Percentiles rank a stretch among this genome's conserved stretches.
These are phyloP conservation scores for Magallana nippona DNA, from an alignment of 2,888 invertebrate species.

Conservation along the genomic window DNA sequence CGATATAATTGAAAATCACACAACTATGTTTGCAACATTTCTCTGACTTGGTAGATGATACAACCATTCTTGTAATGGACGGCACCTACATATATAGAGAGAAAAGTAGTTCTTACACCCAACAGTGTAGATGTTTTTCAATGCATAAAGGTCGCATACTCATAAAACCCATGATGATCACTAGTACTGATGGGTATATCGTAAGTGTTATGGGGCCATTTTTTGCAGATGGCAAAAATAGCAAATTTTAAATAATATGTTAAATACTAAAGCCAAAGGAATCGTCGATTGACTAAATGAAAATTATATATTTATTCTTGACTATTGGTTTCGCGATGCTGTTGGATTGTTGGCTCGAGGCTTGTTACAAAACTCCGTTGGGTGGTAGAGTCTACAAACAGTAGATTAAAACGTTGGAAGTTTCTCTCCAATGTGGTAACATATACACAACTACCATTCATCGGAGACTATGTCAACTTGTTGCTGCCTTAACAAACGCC, in stretches of 20 bases:
- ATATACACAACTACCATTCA: too few relatives aligned
- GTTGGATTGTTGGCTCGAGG: neutral
- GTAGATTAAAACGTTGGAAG: conserved; percentile 10
- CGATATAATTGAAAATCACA: too few relatives aligned
- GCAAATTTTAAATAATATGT: neutral
- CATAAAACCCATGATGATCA: conserved; percentile 19
- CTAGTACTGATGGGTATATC: too few relatives aligned
- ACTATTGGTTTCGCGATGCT: neutral
- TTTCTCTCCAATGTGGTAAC: neutral
- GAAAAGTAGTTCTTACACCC: neutral
- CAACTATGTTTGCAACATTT: too few relatives aligned
- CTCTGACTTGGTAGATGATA: too few relatives aligned
- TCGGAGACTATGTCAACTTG: too few relatives aligned
- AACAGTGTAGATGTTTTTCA: neutral
- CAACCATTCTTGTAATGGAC: too few relatives aligned
- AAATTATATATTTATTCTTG: neutral
- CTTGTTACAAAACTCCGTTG: neutral
- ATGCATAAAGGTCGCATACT: neutral
- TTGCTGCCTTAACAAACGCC: too few relatives aligned
- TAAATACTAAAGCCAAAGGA: neutral
- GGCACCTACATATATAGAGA: too few relatives aligned
- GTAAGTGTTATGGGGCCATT: too few relatives aligned
- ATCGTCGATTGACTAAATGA: conserved; percentile 7
- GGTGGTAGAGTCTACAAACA: conserved; percentile 8
- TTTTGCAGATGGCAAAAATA: too few relatives aligned